Evolutionary conservation across 1,140 invertebrate species (phyloP), one percentile per base, ranked within the genome.

Genomic region (Xylocopa sonorina): DNA sequence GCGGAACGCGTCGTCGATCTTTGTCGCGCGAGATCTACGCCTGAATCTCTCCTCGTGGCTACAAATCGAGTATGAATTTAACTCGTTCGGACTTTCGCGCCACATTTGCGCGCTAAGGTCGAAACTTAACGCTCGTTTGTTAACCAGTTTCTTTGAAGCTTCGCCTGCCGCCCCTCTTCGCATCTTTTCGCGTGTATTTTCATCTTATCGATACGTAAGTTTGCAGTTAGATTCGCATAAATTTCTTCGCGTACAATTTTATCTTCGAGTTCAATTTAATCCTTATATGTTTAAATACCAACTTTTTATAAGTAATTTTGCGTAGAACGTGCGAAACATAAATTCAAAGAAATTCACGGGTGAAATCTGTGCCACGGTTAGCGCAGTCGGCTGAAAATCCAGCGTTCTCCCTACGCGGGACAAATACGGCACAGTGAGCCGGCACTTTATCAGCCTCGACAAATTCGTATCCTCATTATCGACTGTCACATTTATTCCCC

Each of bases 401-500:
- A 34, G 21, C 12, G 5, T 46, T 46, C 43, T 46, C 43, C 12
- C 43, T 12, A 14, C 43, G 43, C 50, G 18, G n/a, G 0, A 27
- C 38, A 64, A 7, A 43, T 18, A 27, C 2, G 46, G 6, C 38
- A 18, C 34, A 21, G 7, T 27, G n/a, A 43, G 6, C n/a, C 60
- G 10, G 12, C 10, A 18, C 43, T 66, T 43, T 53, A 21, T 43
- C 60, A 32, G 27, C 10, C 16, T 18, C 18, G 38, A 55, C 41
- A 55, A 57, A 76, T 76, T 76, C 34, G 63, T 67, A 67, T 67
- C 27, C 51, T 67, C 63, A 55, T 76, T 76, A 67, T 58, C 51
- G 41, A 27, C 21, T 43, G 38, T 18, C 73, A 18, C 62, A 0
- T 43, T 55, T 10, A n/a, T 67, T 43, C 38, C 24, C 60, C 34